These are phyloP conservation scores for Metopolophium dirhodum DNA, from an alignment of 1,140 invertebrate species.

Conservation along the genomic window DNA sequence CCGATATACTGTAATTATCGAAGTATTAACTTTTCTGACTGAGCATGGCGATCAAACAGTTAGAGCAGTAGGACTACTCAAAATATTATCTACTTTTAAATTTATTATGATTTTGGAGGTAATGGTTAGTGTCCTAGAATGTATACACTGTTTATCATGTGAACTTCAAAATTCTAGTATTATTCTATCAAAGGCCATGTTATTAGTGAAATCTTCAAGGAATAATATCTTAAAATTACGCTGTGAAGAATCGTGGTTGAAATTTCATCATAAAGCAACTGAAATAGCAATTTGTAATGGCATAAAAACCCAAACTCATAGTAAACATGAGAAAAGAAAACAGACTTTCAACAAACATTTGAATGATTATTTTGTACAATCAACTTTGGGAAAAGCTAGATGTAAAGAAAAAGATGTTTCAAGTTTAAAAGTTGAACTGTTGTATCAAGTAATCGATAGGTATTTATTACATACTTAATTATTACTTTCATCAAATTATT, in stretches of 20 bases:
- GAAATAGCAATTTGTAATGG: constrained; percentile 13
- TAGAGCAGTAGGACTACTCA: neutral
- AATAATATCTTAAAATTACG: neutral
- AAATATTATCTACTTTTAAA: constrained; percentile 9
- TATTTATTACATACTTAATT: neutral
- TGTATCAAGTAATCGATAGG: neutral
- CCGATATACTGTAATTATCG: too few relatives aligned
- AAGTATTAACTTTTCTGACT: too few relatives aligned
- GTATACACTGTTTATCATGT: neutral
- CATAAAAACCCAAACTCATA: neutral
- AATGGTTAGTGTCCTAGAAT: neutral
- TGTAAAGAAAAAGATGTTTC: neutral
- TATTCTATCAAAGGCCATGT: neutral
- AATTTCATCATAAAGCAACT: neutral
- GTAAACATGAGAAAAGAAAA: neutral
- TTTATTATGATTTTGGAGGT: neutral
- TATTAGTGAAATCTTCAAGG: neutral
- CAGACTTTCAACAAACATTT: constrained; percentile 2
- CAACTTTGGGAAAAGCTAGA: neutral
- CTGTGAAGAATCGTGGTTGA: neutral
- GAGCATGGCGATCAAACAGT: too few relatives aligned
- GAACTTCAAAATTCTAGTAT: constrained; percentile 9
- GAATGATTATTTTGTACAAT: constrained; percentile 11
- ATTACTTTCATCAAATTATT: neutral
- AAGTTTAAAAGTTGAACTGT: too few relatives aligned